These are phyloP conservation scores for Corynorhinus townsendii DNA, from an alignment of 2,113 vertebrate genomes.

Conservation along the genomic window DNA sequence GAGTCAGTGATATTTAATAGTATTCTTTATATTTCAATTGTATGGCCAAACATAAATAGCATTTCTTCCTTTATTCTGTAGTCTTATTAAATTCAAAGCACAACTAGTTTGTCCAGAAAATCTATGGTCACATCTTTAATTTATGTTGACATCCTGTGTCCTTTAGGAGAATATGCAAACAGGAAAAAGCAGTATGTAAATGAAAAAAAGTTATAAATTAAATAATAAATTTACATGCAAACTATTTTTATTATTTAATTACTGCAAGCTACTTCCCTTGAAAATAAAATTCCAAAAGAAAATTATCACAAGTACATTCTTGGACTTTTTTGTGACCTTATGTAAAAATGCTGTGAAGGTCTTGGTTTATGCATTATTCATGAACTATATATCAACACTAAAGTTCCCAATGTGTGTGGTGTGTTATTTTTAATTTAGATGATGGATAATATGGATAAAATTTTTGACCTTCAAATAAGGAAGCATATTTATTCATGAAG, in stretches of 20 bases:
- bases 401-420: neutral
- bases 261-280: neutral
- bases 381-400: neutral
- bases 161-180: neutral
- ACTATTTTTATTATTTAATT: neutral
- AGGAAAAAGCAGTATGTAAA: slow-evolving; percentile 15
- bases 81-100: slow-evolving; percentile 38
- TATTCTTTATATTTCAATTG: neutral
- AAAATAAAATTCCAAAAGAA: neutral
- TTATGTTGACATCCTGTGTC: neutral
- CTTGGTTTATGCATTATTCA: neutral
- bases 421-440: neutral
- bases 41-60: neutral
- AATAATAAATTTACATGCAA: neutral
- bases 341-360: neutral
- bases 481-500: neutral
- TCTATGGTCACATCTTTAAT: neutral
- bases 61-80: neutral
- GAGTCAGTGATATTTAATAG: neutral
- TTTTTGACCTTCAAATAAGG: neutral
- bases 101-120: slow-evolving; percentile 38
- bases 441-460: neutral
- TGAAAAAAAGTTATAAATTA: slow-evolving; percentile 13
- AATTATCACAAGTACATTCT: neutral
- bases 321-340: neutral